Evolutionary conservation across 30 jellyfish, hydroid and myxozoan genomes (phyloP).

Genomic region (Pelagia noctiluca): DNA sequence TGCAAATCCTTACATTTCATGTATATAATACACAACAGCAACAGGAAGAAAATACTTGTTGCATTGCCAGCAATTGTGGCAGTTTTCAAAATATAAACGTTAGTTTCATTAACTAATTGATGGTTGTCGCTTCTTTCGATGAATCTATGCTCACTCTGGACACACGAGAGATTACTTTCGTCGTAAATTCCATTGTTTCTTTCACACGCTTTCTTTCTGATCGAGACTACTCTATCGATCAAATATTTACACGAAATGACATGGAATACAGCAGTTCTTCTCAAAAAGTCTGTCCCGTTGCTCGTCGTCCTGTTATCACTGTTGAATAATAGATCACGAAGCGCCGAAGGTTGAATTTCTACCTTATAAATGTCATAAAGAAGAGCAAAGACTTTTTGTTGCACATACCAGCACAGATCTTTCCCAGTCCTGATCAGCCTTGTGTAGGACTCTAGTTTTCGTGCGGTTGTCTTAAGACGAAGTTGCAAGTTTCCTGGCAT

Average conservation of each 20-base stretch:
- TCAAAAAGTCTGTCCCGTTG: not conserved
- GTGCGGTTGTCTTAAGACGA: not conserved
- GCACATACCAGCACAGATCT: slow-evolving; percentile 32
- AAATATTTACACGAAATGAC: slow-evolving; percentile 22
- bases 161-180: slow-evolving; percentile 20
- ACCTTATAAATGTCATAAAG: not conserved
- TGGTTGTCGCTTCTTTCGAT: not conserved
- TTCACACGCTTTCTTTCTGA: slow-evolving; percentile 10
- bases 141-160: not conserved
- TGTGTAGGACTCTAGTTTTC: not conserved
- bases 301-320: not conserved
- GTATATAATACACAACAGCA: slow-evolving; percentile 13
- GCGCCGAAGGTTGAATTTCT: not conserved
- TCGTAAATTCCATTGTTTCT: not conserved
- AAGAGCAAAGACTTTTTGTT: slow-evolving; percentile 13
- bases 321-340: not conserved
- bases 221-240: not conserved
- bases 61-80: slow-evolving; percentile 27
- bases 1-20: slow-evolving; percentile 18
- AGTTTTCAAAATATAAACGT: not conserved
- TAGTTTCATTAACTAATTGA: not conserved
- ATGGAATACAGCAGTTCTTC: not conserved
- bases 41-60: slow-evolving; percentile 18
- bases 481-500: not conserved
- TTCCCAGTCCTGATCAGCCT: not conserved